A percentile compares a stretch with the other conserved stretches of the same genome.
Conservation (phyloP, 2,113 vertebrate species). For the Proterorhinus semilunaris region DNA sequence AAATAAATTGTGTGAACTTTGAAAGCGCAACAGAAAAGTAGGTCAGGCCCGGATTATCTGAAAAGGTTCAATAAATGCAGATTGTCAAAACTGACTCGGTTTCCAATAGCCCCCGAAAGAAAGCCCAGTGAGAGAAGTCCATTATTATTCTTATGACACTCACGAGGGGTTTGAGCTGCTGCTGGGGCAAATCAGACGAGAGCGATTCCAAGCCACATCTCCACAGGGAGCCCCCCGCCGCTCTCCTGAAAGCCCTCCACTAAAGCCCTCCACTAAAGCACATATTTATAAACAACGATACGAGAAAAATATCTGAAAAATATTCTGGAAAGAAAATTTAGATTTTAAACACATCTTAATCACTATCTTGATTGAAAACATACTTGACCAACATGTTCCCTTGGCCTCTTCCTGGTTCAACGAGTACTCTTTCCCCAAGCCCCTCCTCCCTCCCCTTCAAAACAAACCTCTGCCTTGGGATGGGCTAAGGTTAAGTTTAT, state of each 20-base stretch:
- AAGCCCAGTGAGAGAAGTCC: conserved; percentile 32
- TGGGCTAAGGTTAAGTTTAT: too few relatives aligned
- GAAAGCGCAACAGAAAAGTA: conserved; percentile 7
- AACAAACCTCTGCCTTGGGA: too few relatives aligned
- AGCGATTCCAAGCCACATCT: conserved; percentile 30
- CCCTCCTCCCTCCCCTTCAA: too few relatives aligned
- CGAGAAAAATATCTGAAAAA: conserved; percentile 3
- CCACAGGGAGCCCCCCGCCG: conserved; percentile 19
- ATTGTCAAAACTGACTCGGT: conserved; percentile 34
- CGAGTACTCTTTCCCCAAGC: too few relatives aligned
- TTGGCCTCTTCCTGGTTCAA: too few relatives aligned
- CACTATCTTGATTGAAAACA: too few relatives aligned
- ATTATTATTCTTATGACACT: conserved; percentile 44
- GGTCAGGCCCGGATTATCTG: conserved; percentile 11
- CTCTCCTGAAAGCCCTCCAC: conserved; percentile 15
- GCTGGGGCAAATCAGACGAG: conserved; percentile 9
- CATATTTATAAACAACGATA: conserved; percentile 21
- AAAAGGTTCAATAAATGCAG: conserved; percentile 28
- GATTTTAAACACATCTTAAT: conserved; percentile 3
- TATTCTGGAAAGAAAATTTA: not conserved
- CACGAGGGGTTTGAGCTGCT: conserved; percentile 37
- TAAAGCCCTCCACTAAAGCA: conserved; percentile 26
- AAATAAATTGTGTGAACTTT: not conserved
- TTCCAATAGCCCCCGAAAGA: conserved; percentile 27
- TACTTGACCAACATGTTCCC: too few relatives aligned